phyloP scores from a whole-genome alignment of 2,797 vertebrate genomes.

The Gallinago stenura region DNA sequence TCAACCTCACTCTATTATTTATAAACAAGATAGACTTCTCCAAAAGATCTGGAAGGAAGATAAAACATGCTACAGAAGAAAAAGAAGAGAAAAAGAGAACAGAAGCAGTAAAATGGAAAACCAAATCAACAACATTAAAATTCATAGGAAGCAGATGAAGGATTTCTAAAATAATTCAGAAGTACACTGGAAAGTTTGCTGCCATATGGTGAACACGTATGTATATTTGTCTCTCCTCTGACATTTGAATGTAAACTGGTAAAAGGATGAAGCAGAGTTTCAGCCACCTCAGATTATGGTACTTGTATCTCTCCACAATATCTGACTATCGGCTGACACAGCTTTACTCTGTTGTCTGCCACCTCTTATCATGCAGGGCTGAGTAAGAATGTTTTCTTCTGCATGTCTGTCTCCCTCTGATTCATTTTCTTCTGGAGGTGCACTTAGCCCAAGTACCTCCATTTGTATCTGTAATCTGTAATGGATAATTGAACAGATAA shows the following conservation, averaged over 20 bases:
- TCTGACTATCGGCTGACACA: background rate
- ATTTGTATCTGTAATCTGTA: background rate
- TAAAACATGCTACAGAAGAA: background rate
- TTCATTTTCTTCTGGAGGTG: background rate
- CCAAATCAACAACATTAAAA: background rate
- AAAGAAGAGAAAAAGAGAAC: background rate
- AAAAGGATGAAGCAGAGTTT: background rate
- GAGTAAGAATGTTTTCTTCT: background rate
- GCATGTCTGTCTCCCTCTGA: background rate
- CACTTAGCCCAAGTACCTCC: background rate
- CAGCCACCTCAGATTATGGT: background rate
- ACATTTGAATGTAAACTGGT: background rate
- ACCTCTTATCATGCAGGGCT: background rate
- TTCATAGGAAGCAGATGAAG: background rate
- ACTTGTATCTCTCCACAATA: background rate
- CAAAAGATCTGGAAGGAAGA: background rate
- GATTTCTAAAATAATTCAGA: background rate
- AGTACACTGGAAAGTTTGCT: background rate
- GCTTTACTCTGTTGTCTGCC: background rate
- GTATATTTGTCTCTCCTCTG: background rate
- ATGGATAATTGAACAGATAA: background rate
- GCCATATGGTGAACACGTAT: background rate
- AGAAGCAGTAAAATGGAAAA: background rate
- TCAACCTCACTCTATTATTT: background rate
- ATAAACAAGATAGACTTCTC: background rate